Evolutionary conservation across 2,113 vertebrate species (phyloP).

Genomic region (Erinaceus europaeus): DNA sequence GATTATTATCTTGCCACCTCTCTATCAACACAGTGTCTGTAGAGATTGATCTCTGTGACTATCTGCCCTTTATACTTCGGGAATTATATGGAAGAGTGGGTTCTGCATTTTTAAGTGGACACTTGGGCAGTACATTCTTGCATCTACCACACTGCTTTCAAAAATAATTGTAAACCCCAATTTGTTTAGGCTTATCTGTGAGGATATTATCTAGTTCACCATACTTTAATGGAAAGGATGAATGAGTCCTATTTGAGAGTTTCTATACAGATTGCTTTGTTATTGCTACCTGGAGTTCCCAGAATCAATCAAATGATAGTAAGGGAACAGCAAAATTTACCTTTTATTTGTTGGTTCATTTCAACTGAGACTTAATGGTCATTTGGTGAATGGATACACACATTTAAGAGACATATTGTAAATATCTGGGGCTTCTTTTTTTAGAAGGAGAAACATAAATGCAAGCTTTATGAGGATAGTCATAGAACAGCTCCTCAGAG

Average conservation of each 20-base stretch:
- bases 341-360: conserved; percentile 14
- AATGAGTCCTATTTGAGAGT: not conserved
- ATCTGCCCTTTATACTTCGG: not conserved
- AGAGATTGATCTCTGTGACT: not conserved
- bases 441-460: not conserved
- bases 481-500: not conserved
- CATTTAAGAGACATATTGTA: not conserved
- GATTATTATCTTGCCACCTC: not conserved
- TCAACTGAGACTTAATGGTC: not conserved
- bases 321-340: no score
- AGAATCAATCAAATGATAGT: not conserved
- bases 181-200: not conserved
- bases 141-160: not conserved
- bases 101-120: not conserved
- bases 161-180: not conserved
- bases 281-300: not conserved
- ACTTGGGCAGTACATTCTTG: not conserved
- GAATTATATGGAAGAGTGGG: not conserved
- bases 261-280: not conserved
- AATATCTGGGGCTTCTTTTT: not conserved
- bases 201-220: not conserved
- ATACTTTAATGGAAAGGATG: not conserved
- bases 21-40: not conserved
- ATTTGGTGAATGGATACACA: not conserved
- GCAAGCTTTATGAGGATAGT: not conserved